phyloP scores from a whole-genome alignment of 2,113 vertebrate genomes.

The Leptobrachium leishanense region DNA sequence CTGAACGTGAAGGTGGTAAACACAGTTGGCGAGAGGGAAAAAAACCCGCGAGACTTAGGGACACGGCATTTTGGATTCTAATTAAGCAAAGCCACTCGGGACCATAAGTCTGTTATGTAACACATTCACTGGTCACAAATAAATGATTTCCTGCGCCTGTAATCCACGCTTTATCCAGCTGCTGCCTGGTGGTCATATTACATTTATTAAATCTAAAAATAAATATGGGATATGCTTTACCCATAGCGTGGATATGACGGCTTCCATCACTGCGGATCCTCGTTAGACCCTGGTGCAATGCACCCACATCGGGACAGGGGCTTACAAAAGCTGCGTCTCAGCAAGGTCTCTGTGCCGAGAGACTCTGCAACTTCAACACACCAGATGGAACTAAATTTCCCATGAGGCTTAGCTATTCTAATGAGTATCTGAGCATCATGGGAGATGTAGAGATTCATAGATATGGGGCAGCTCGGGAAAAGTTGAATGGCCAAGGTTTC shows the following conservation, averaged over 20 bases:
- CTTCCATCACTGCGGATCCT: neutral
- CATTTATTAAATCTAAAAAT: conserved; percentile 34
- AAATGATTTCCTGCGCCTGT: conserved; percentile 39
- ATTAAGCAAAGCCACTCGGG: conserved; percentile 1
- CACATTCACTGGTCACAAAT: conserved; percentile 31
- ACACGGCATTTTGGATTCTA: neutral
- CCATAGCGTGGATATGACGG: neutral
- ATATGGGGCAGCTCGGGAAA: too few species aligned
- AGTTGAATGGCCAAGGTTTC: too few species aligned
- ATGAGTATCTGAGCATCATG: too few species aligned
- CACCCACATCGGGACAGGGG: too few species aligned
- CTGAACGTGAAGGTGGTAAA: neutral
- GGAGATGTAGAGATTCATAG: too few species aligned
- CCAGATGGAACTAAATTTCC: too few species aligned
- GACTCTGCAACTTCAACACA: too few species aligned
- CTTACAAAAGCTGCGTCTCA: too few species aligned
- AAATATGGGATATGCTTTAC: neutral
- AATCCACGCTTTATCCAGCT: conserved; percentile 29
- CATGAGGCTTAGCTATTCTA: too few species aligned
- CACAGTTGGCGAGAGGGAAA: neutral
- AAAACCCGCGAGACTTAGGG: neutral
- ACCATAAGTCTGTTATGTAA: conserved; percentile 39
- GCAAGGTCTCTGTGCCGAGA: too few species aligned
- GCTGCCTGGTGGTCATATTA: conserved; percentile 21
- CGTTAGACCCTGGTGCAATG: too few species aligned